A percentile compares a stretch with the other conserved stretches of the same genome.
These are phyloP conservation scores for Charaxes varanes DNA, from an alignment of 1,140 invertebrate species.

Conservation along the genomic window DNA sequence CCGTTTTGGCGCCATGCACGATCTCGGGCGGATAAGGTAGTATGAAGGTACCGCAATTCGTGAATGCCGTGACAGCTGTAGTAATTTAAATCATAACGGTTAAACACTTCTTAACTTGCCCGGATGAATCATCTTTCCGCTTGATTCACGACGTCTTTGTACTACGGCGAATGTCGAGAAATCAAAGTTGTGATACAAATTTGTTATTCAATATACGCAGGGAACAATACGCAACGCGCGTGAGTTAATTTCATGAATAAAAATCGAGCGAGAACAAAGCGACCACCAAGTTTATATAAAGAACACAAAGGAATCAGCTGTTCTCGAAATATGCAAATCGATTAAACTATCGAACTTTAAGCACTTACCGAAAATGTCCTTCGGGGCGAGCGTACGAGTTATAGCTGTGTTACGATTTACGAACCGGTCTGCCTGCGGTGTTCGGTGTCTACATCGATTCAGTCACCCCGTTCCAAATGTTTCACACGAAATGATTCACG, in stretches of 20 bases:
- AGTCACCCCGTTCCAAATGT: constrained; percentile 46
- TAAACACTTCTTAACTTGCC: constrained; percentile 51
- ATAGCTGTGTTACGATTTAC: constrained; percentile 51
- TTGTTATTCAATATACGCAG: constrained; percentile 16
- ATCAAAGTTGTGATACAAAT: constrained; percentile 12
- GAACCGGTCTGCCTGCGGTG: constrained; percentile 50
- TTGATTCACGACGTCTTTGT: constrained; percentile 43
- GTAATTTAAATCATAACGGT: constrained; percentile 69
- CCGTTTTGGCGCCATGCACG: constrained; percentile 40
- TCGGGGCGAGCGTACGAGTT: constrained; percentile 34
- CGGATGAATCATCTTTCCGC: constrained; percentile 68
- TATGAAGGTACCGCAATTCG: constrained; percentile 60
- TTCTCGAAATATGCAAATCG: constrained; percentile 22
- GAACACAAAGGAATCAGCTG: constrained; percentile 42
- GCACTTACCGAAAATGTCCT: constrained; percentile 32
- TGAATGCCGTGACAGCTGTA: constrained; percentile 55
- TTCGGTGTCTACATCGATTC: constrained; percentile 48
- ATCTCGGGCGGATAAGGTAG: constrained; percentile 30
- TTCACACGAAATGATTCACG: constrained; percentile 47
- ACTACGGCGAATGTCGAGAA: constrained; percentile 6
- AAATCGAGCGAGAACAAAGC: constrained; percentile 11
- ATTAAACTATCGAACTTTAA: constrained; percentile 13
- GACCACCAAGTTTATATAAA: constrained; percentile 10
- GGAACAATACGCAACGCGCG: constrained; percentile 18
- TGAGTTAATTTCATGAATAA: constrained; percentile 12